Percentiles rank a stretch among this genome's conserved stretches.
Conservation (phyloP, 2,797 vertebrate species). For the Heliangelus exortis region DNA sequence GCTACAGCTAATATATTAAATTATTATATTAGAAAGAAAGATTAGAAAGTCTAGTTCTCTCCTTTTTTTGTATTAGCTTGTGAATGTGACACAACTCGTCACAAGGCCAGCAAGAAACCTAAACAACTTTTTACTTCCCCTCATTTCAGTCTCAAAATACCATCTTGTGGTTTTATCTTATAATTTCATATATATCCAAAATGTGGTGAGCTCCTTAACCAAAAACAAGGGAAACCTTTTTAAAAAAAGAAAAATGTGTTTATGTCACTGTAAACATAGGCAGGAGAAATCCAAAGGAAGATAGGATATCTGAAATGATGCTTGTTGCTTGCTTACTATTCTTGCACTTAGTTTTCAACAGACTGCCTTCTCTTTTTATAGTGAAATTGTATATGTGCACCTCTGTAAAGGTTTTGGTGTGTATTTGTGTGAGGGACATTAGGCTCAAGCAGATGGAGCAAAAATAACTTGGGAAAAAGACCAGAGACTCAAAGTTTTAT, state of each 20-base stretch:
- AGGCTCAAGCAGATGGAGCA: background rate
- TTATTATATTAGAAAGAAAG: background rate
- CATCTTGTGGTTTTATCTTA: background rate
- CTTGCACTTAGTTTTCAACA: background rate
- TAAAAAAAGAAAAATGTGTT: background rate
- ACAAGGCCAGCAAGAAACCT: background rate
- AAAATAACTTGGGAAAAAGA: constrained; percentile 3
- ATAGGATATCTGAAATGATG: background rate
- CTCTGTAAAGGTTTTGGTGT: background rate
- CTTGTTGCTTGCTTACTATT: background rate
- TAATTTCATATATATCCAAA: background rate
- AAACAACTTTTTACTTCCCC: background rate
- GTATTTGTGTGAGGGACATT: background rate
- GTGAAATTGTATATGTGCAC: background rate
- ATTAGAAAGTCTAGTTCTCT: background rate
- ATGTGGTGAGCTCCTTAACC: background rate
- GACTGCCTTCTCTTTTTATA: background rate
- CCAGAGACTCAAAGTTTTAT: constrained; percentile 12
- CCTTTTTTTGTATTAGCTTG: background rate
- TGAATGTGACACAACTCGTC: background rate
- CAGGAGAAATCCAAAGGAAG: background rate
- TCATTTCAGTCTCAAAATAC: background rate
- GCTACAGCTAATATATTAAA: background rate
- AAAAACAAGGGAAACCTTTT: background rate
- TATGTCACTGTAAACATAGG: background rate